Percentiles rank a stretch among this genome's conserved stretches.
phyloP scores from a whole-genome alignment of 2,113 vertebrate genomes.

The Hepsetus odoe region DNA sequence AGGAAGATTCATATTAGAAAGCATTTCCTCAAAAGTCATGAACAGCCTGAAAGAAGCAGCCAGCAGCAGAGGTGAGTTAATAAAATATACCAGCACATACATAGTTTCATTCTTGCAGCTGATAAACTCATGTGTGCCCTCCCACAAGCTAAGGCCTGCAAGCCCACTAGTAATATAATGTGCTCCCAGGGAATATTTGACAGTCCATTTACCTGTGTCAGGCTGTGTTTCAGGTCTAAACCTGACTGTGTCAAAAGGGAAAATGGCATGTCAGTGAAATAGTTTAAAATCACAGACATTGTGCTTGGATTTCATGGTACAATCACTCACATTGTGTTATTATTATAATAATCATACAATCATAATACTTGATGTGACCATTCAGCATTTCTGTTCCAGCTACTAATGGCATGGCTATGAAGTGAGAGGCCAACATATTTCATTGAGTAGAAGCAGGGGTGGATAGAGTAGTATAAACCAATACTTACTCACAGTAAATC shows the following conservation, averaged over 20 bases:
- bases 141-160: background rate
- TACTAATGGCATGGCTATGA: no score
- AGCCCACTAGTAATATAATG: background rate
- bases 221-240: slow-evolving; percentile 32
- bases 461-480: no score
- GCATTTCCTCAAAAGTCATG: slow-evolving; percentile 84
- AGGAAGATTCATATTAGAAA: slow-evolving; percentile 87
- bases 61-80: slow-evolving; percentile 88
- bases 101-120: background rate
- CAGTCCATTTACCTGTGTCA: slow-evolving; percentile 48
- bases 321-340: background rate
- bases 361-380: no score
- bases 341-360: no score
- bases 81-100: background rate
- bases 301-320: background rate
- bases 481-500: no score
- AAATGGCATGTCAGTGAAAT: slow-evolving; percentile 24
- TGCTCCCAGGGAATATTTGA: slow-evolving; percentile 1
- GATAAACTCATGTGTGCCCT: background rate
- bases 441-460: no score
- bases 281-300: slow-evolving; percentile 6
- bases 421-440: no score
- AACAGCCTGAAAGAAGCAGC: slow-evolving; percentile 89
- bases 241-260: slow-evolving; percentile 37
- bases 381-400: no score